Base-by-base conservation (phyloP, 2,888 invertebrate genomes). In the Ceramica pisi region DNA sequence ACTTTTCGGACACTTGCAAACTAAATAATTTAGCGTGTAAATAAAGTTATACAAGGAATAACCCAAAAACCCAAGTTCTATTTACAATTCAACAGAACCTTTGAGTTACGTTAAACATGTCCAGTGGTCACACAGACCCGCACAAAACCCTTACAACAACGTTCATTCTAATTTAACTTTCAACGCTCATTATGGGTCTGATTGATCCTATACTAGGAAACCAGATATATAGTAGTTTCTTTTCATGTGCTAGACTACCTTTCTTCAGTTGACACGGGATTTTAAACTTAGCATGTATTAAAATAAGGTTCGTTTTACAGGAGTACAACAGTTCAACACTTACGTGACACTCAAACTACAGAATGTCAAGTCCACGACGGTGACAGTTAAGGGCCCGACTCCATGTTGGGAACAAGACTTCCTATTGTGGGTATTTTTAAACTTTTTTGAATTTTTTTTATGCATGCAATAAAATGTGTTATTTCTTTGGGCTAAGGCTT, bases 341-440 rank as follows among this genome's bases (percentile, higher is more conserved):
- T 99, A 99, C 97, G 99, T 99, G 94, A 99, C 99, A 86, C 97
- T 99, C 90, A 99, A 99, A 95, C 97, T 99, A 87, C 99, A 99
- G 96, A 99, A 99, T 97, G 99, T 99, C 92, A 99, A 99, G 97
- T 99, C 99, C 81, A 99, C 99, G 86, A 99, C 99, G 90, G 98
- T 99, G 91, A 98, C 99, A 90, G 99, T 99, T 87, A 99, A 99
- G 97, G 99, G 99, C 92, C 97, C 98, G 93, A 98, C 98, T 96
- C 99, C 99, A 92, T 98, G 98, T 95, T 99, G 99, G 99, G 99
- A 99, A 96, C 99, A 99, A 97, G 99, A 99, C 96, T 99, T 99
- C 97, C 97, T 99, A 93, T 99, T 99, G 99, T 99, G 96, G 98
- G 99, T 98, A 94, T 88, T 90, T 90, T 88, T 89, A 88, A 89